Percentiles rank a stretch among this genome's conserved stretches.
phyloP scores from a whole-genome alignment of 2,888 invertebrate species.

The Cylindroiulus punctatus region DNA sequence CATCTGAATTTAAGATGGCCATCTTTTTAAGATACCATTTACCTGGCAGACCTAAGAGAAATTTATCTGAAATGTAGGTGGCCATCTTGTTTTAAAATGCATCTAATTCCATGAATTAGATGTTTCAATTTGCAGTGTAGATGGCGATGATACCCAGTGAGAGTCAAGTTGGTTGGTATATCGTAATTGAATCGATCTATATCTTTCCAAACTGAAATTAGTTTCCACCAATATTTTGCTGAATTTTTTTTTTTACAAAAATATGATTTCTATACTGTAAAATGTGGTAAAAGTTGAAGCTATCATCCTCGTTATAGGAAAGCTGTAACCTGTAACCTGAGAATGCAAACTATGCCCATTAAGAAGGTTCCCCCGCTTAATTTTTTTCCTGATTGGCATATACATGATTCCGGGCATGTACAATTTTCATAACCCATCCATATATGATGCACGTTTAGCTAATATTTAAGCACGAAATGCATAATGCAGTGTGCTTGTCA shows the following conservation, averaged over 20 bases:
- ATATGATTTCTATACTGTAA: too few relatives aligned
- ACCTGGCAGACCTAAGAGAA: too few relatives aligned
- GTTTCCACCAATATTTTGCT: too few relatives aligned
- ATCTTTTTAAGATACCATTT: too few relatives aligned
- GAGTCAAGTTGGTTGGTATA: neutral
- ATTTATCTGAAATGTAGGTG: too few relatives aligned
- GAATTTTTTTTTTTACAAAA: too few relatives aligned
- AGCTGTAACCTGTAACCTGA: neutral
- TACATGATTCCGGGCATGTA: neutral
- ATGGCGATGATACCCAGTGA: neutral
- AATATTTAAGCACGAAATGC: slow-evolving; percentile 47
- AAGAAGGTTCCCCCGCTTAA: neutral
- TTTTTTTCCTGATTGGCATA: slow-evolving; percentile 39
- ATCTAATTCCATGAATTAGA: too few relatives aligned
- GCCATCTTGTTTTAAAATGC: too few relatives aligned
- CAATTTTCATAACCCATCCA: slow-evolving; percentile 40
- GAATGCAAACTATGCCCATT: neutral
- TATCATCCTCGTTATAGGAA: neutral
- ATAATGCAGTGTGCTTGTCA: slow-evolving; percentile 47
- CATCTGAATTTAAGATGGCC: too few relatives aligned
- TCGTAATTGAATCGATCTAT: neutral
- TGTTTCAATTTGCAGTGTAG: too few relatives aligned
- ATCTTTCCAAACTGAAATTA: neutral
- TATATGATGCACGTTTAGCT: slow-evolving; percentile 35
- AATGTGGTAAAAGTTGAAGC: neutral